Base-by-base conservation (phyloP, 2,888 invertebrate genomes). In the Meteorus colon region DNA sequence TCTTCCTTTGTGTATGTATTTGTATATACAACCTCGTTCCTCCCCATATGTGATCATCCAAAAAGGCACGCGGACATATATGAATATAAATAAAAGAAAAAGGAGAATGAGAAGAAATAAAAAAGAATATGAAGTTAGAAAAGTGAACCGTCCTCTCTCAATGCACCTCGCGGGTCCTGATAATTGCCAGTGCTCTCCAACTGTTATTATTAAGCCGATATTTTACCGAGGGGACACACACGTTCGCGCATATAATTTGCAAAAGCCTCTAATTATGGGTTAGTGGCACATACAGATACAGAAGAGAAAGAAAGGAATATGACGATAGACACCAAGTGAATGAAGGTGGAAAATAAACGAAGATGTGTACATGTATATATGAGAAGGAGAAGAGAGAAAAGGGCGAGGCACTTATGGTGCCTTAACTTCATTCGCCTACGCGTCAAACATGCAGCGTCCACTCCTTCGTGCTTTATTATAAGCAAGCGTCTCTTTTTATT, bases 151-250 rank as follows among this genome's bases (percentile, higher is more conserved):
- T 29, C 48, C 48, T 41, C 37, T n/a, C 72, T 73, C 62, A 59
- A 63, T 81, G 82, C 80, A 81, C 83, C 84, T 87, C 83, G 81
- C 84, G 84, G 85, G 85, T 85, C 84, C 84, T 86, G 85, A 88
- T 89, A 89, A 89, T 89, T 89, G 88, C 86, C 77, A 83, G 87
- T 88, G 86, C 89, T 86, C 88, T 88, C 86, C 88, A 88, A 89
- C 89, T 87, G 88, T 89, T 89, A 89, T 89, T 89, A 89, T 89
- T 89, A 89, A 89, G 86, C 88, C 89, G 88, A 89, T 89, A 89
- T 89, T 89, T 89, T 88, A 89, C 89, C 87, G 83, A 89, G 88
- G 86, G 88, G 89, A 89, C 89, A 89, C 88, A 87, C 84, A 86
- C 84, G 87, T 87, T 87, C 88, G 86, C 86, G 89, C 89, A 89